phyloP scores from a whole-genome alignment of 2,797 vertebrate genomes.

The Leucoraja ocellata region DNA sequence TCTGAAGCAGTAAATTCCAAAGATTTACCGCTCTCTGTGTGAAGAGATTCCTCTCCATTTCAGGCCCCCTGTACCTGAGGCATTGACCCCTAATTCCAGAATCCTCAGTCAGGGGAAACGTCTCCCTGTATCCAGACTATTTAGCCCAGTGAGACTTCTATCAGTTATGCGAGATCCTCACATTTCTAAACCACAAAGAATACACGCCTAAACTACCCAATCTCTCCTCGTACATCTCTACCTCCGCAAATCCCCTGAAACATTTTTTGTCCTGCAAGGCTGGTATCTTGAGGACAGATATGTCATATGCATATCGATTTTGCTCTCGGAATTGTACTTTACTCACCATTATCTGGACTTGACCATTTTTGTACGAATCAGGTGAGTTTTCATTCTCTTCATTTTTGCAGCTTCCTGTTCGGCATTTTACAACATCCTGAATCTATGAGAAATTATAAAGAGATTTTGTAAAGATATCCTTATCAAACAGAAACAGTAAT shows the following conservation, averaged over 20 bases:
- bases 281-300: not conserved
- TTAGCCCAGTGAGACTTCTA: too few species aligned
- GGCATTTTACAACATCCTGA: conserved; percentile 92
- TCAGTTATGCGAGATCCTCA: too few species aligned
- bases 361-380: conserved; percentile 96
- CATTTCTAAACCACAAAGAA: too few species aligned
- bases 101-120: too few species aligned
- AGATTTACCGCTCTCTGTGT: too few species aligned
- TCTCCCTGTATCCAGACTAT: too few species aligned
- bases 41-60: too few species aligned
- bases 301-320: not conserved
- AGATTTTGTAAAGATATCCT: not conserved
- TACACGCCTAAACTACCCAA: too few species aligned
- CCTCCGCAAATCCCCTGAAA: not conserved
- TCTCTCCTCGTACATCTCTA: not conserved
- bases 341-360: conserved; percentile 99
- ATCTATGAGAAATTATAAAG: conserved; percentile 62
- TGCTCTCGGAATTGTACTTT: conserved; percentile 41
- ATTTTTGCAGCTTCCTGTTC: conserved; percentile 84
- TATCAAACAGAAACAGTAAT: not conserved
- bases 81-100: too few species aligned
- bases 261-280: not conserved
- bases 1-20: too few species aligned
- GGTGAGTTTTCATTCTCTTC: conserved; percentile 96
- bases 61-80: too few species aligned